These are phyloP conservation scores for Epizoanthus scotinus DNA, from an alignment of 92 coral and sea anemone genomes.

Conservation along the genomic window DNA sequence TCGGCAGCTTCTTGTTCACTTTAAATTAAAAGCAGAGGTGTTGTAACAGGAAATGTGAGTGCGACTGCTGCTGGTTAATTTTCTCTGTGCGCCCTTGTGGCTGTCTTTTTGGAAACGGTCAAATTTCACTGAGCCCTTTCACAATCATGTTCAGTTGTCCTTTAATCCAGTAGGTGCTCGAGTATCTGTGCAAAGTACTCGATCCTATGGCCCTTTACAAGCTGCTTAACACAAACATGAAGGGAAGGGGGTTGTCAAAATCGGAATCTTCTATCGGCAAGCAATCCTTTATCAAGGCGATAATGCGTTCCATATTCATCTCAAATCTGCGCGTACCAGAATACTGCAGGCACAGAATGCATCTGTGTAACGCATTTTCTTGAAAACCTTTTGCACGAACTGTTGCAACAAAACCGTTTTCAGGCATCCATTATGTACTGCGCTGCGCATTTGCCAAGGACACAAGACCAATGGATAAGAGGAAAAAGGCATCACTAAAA, in stretches of 20 bases:
- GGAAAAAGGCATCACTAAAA: too few species aligned
- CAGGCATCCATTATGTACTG: constrained; percentile 72
- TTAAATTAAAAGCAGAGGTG: too few species aligned
- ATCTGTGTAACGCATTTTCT: constrained; percentile 85
- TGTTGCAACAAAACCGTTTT: constrained; percentile 75
- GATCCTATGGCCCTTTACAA: constrained; percentile 49
- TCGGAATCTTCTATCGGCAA: constrained; percentile 59
- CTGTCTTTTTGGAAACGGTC: too few species aligned
- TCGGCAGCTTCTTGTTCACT: too few species aligned
- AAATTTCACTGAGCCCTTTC: too few species aligned
- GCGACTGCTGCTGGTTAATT: too few species aligned
- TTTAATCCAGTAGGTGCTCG: constrained; percentile 53
- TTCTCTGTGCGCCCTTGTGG: too few species aligned
- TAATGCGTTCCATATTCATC: constrained; percentile 44
- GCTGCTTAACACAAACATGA: constrained; percentile 67
- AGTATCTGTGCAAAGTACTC: constrained; percentile 56
- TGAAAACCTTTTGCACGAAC: constrained; percentile 53
- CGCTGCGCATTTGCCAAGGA: constrained; percentile 80
- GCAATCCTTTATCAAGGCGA: constrained; percentile 63
- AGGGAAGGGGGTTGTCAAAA: constrained; percentile 77
- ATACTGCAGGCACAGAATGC: constrained; percentile 60
- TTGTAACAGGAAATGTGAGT: too few species aligned
- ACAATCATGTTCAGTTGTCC: too few species aligned
- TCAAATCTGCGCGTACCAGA: constrained; percentile 11
- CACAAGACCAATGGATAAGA: constrained; percentile 87